phyloP scores from a whole-genome alignment of 2,797 vertebrate species.

The Helarctos malayanus region DNA sequence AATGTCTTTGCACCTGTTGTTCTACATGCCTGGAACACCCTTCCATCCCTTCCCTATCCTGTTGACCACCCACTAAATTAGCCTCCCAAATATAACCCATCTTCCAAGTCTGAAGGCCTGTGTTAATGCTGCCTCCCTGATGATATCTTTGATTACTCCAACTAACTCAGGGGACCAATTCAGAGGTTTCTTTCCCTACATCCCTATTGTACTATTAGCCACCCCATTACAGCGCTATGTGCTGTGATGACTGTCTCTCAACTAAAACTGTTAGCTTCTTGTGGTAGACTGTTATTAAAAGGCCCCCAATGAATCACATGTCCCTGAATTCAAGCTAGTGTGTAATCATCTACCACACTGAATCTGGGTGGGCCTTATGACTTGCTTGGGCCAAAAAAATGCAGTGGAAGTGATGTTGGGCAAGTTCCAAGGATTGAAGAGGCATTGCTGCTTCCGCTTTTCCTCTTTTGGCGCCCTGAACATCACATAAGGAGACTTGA shows the following conservation, averaged over 20 bases:
- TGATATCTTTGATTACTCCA: neutral
- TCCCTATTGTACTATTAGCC: neutral
- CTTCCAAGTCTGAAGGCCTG: neutral
- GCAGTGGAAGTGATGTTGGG: neutral
- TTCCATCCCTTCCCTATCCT: neutral
- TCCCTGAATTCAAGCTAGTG: slow-evolving; percentile 1
- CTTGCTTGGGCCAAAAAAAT: neutral
- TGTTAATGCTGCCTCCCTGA: neutral
- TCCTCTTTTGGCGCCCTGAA: neutral
- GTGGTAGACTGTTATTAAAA: neutral
- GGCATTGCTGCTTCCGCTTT: neutral
- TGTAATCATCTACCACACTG: neutral
- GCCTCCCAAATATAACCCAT: neutral
- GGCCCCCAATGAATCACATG: neutral
- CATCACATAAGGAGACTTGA: neutral
- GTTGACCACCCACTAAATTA: neutral
- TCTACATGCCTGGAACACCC: neutral
- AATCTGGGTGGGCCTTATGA: neutral
- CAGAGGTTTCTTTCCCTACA: neutral
- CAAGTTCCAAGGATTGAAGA: neutral
- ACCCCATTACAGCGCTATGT: neutral
- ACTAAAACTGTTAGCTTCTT: neutral
- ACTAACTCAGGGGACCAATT: neutral
- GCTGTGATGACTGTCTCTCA: neutral
- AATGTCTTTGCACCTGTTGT: neutral